phyloP scores from a whole-genome alignment of 2,888 invertebrate genomes.

The Escarpia spicata region DNA sequence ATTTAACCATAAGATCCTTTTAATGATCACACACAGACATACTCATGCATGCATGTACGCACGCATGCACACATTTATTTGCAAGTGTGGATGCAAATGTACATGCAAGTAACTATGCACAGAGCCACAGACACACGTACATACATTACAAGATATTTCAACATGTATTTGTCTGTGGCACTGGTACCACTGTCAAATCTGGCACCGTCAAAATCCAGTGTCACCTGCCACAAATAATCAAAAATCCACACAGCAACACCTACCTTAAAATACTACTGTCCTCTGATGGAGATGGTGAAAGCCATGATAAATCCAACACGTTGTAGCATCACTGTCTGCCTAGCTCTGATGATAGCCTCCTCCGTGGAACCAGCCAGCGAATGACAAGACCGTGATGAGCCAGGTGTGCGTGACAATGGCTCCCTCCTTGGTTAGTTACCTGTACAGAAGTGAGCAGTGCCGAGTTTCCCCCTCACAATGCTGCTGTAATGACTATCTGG shows the following conservation, averaged over 20 bases:
- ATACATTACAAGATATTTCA: neutral
- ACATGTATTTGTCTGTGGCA: neutral
- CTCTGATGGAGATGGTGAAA: neutral
- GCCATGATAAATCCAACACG: neutral
- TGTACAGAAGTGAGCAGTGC: constrained; percentile 1
- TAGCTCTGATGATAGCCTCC: neutral
- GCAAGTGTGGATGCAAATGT: neutral
- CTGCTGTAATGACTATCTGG: neutral
- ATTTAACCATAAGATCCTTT: no score
- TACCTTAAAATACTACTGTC: neutral
- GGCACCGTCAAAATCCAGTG: neutral
- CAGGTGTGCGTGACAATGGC: neutral
- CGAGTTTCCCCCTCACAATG: neutral
- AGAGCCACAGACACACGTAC: neutral
- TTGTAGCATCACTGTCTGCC: neutral
- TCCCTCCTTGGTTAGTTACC: neutral
- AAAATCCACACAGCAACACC: neutral
- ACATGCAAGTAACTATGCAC: neutral
- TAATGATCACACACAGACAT: neutral
- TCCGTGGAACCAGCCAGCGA: neutral
- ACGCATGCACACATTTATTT: neutral
- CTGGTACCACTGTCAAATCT: neutral
- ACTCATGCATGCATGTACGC: neutral
- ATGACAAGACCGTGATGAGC: neutral
- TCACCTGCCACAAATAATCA: neutral